Evolutionary conservation across 2,888 invertebrate species (phyloP).

Genomic region (Saturnia pavonia): DNA sequence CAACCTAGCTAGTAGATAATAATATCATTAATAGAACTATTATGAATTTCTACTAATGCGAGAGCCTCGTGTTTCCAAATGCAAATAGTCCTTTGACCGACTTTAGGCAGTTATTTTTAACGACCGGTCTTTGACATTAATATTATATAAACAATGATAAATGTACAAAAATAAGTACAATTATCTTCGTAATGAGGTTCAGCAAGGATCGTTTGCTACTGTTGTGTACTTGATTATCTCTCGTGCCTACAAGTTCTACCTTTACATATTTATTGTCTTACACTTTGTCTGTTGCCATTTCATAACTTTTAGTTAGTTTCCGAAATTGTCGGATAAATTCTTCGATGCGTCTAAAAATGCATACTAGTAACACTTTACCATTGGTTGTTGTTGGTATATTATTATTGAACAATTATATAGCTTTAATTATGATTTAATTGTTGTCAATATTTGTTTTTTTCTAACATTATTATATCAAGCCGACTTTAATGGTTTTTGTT

Average conservation of each 20-base stretch:
- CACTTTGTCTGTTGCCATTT: not conserved
- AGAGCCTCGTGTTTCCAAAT: not conserved
- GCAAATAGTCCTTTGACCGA: not conserved
- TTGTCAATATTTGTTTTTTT: not conserved
- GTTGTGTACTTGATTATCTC: not conserved
- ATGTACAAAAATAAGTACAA: constrained; percentile 1
- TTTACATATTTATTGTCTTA: not conserved
- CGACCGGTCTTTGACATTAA: not conserved
- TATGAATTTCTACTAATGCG: too few species aligned
- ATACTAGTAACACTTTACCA: not conserved
- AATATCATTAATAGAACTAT: too few species aligned
- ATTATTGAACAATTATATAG: not conserved
- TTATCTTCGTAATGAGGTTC: constrained; percentile 8
- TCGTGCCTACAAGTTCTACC: not conserved
- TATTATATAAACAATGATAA: constrained; percentile 11
- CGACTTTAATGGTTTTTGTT: not conserved
- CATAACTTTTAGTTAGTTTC: not conserved
- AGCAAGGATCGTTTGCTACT: not conserved
- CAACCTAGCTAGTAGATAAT: too few species aligned
- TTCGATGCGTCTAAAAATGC: not conserved
- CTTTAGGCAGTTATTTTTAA: constrained; percentile 4
- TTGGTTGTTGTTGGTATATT: not conserved
- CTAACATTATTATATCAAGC: not conserved
- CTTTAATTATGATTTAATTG: not conserved
- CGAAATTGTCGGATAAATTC: not conserved